Percentiles rank a stretch among this genome's conserved stretches.
These are phyloP conservation scores for Amblyteles armatorius DNA, from an alignment of 2,888 invertebrate genomes.

Conservation along the genomic window DNA sequence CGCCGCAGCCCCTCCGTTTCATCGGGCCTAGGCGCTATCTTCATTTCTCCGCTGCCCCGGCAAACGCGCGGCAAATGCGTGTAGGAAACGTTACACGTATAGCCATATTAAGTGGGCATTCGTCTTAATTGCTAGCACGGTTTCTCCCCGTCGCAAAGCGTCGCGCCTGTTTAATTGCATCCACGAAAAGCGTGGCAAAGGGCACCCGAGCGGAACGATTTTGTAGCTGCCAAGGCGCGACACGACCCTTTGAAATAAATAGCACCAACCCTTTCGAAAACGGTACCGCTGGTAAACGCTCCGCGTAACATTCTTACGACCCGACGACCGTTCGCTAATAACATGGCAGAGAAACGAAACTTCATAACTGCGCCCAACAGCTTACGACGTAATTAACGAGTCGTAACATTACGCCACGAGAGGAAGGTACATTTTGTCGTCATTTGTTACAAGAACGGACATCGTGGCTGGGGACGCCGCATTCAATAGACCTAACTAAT, in stretches of 20 bases:
- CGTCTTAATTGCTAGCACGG: conserved; percentile 75
- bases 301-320: conserved; percentile 39
- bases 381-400: conserved; percentile 21
- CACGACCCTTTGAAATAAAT: conserved; percentile 22
- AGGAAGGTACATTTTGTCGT: background rate
- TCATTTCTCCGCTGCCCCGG: conserved; percentile 73
- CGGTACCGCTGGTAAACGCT: conserved; percentile 23
- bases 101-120: conserved; percentile 61
- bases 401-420: background rate
- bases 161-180: conserved; percentile 72
- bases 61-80: conserved; percentile 38
- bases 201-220: conserved; percentile 40
- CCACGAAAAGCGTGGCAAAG: conserved; percentile 55
- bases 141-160: conserved; percentile 20
- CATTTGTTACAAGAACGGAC: background rate
- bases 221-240: conserved; percentile 2
- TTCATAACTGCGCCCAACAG: conserved; percentile 18
- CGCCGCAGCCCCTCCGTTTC: conserved; percentile 57
- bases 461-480: background rate
- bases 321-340: conserved; percentile 51
- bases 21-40: conserved; percentile 68
- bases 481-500: background rate
- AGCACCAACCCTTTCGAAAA: conserved; percentile 28
- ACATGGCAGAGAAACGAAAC: conserved; percentile 24
- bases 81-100: conserved; percentile 17